Evolutionary conservation across 53 echinoderm and acorn worm genomes (phyloP), one percentile per base, ranked within the genome.

Genomic region (Paracentrotus lividus): DNA sequence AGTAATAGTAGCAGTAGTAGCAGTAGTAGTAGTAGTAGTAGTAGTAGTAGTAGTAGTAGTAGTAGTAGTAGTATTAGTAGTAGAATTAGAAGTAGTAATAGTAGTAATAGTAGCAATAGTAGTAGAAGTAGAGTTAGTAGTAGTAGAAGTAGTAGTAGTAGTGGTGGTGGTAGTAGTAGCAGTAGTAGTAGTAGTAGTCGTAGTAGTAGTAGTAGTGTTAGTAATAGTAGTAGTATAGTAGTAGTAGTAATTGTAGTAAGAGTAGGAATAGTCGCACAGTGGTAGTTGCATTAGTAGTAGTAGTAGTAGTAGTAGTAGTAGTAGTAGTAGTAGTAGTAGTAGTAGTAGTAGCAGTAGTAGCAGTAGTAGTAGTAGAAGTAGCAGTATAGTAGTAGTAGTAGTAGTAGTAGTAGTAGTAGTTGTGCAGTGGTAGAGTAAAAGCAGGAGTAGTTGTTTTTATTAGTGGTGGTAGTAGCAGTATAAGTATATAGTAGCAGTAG

Each of bases 151-250:
- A 16, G 20, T 78, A 78, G 42, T 78, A 78, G 42, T 40, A 43
- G 20, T 40, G 43, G 45, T 29, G 23, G 78, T n/a, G 18, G 78
- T n/a, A 78, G 40, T 15, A 43, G 78, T 40, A 78, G 44, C 10
- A 43, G 77, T 76, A 76, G 67, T 76, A 76, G 77, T 77, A 45
- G 78, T 77, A 42, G 78, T 45, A 77, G 1, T 0, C 0, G 45
- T 77, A 77, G 14, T 77, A 77, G 78, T 77, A 81, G 45, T 81
- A 84, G 84, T 84, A 84, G 84, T 84, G 23, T 44, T 84, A 43
- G 84, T 45, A 84, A 47, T 84, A 47, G 47, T 47, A 43, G 49
- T 84, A 24, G 47, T 47, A 47, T 47, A 43, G 18, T 1, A 13
- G 44, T 42, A 43, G 44, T 44, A 7, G 81, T 49, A 47, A 49